Base-by-base conservation (phyloP, 2,113 vertebrate genomes). In the Plecotus auritus region DNA sequence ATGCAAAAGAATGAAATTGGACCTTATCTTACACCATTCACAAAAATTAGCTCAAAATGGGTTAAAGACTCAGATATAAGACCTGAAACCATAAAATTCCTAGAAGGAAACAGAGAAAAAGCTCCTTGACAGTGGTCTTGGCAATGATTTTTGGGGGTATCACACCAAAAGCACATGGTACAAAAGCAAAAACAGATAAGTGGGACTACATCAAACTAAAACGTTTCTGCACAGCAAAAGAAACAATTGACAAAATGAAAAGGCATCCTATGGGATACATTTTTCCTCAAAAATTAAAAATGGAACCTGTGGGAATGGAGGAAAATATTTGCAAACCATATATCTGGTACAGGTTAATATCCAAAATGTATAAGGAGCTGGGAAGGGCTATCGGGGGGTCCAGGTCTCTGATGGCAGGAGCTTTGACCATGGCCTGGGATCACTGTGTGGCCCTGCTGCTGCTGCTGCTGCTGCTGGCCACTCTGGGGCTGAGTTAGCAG, bases 311-410 rank as follows among this genome's bases (percentile, higher is more conserved):
- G 23, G 83, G 20, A 42, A 78, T 32, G 30, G 61, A 49, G 78
- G 30, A 78, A 80, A 70, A 61, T 47, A 86, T 59, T 37, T 86
- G 32, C 61, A 70, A 78, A 70, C 72, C 42, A 77, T 35, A 12
- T 9, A 45, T 59, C 17, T 77, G 51, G 13, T 35, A 80, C 72
- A n/a, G 22, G 51, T 40, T 61, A 59, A 87, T 81, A 72, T 87
- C n/a, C 64, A 87, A 93, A 72, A 86, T 59, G 32, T 67, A 54
- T 23, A 20, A 66, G 51, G 40, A 2, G 4, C 2, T 0, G 5
- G 3, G 2, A 22, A 30, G n/a, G 9, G 7, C 1, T 13, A 59
- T 7, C 0, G 0, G 0, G 0, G n/a, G 56, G 9, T 54, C 1
- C 0, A 47, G 45, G 45, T 12, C 45, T 2, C 0, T 17, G 8